Conservation (phyloP, 2,797 vertebrate genomes). For the Bovichtus diacanthus region DNA sequence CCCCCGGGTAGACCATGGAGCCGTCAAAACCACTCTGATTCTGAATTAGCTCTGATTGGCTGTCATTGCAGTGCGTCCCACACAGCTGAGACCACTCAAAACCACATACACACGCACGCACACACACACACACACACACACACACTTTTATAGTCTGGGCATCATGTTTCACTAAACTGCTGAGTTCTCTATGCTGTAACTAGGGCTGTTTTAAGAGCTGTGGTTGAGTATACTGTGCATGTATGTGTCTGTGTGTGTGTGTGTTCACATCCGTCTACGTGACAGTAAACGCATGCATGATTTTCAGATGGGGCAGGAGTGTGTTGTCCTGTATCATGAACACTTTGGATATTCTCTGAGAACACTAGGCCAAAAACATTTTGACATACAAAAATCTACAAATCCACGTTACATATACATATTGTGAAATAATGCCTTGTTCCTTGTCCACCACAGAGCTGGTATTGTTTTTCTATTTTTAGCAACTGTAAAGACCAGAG, state of each 20-base stretch:
- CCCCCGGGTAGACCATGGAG: slow-evolving; percentile 74
- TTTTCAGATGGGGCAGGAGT: slow-evolving; percentile 39
- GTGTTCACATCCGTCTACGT: slow-evolving; percentile 43
- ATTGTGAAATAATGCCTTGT: slow-evolving; percentile 1
- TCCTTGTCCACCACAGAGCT: not conserved
- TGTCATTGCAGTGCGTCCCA: slow-evolving; percentile 81
- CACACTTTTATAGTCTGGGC: slow-evolving; percentile 64
- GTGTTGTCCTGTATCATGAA: slow-evolving; percentile 22
- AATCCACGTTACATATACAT: slow-evolving; percentile 17
- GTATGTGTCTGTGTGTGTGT: slow-evolving; percentile 23
- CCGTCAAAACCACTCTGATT: slow-evolving; percentile 84
- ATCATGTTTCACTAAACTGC: slow-evolving; percentile 82
- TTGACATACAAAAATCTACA: slow-evolving; percentile 6
- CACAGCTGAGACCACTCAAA: slow-evolving; percentile 85
- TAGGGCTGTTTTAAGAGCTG: slow-evolving; percentile 73
- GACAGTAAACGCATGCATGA: slow-evolving; percentile 35
- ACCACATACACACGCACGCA: slow-evolving; percentile 42
- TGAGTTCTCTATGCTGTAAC: slow-evolving; percentile 72
- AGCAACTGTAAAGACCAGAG: slow-evolving; percentile 1
- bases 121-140: not conserved
- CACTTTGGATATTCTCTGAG: slow-evolving; percentile 34
- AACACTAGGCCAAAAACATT: slow-evolving; percentile 8
- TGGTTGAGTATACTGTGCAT: slow-evolving; percentile 59
- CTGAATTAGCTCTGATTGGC: slow-evolving; percentile 85
- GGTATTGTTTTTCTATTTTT: slow-evolving; percentile 26